phyloP scores from a whole-genome alignment of 2,113 vertebrate species.

The Malaclemys terrapin region DNA sequence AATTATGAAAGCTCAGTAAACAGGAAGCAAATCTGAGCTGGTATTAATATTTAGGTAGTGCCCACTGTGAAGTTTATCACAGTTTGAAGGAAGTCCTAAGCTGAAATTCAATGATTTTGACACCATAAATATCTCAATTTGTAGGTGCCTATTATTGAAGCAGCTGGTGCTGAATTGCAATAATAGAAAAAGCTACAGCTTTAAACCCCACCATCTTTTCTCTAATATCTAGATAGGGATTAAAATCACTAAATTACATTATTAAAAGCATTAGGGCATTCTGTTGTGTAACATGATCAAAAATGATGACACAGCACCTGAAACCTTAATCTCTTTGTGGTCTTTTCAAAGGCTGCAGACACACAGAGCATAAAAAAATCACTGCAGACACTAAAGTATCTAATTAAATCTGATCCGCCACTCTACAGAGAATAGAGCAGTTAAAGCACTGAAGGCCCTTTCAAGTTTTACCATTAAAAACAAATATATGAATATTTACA shows the following conservation, averaged over 20 bases:
- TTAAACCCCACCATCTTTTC: not conserved
- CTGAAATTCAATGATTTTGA: slow-evolving; percentile 3
- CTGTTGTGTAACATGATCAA: slow-evolving; percentile 58
- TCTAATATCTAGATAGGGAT: slow-evolving; percentile 32
- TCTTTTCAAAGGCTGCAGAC: slow-evolving; percentile 42
- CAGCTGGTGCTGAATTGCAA: slow-evolving; percentile 5
- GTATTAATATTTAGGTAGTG: not conserved
- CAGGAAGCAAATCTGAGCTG: not conserved
- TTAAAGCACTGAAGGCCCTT: slow-evolving; percentile 11
- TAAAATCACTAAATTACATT: slow-evolving; percentile 45
- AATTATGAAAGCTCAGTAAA: not conserved
- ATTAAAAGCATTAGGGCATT: slow-evolving; percentile 59
- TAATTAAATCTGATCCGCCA: slow-evolving; percentile 59
- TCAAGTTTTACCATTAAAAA: not conserved
- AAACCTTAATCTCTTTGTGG: slow-evolving; percentile 59
- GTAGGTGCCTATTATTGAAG: slow-evolving; percentile 4
- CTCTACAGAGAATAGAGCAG: slow-evolving; percentile 43
- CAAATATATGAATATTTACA: not conserved
- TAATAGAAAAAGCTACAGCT: slow-evolving; percentile 1
- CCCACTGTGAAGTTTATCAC: not conserved
- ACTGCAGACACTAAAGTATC: slow-evolving; percentile 44
- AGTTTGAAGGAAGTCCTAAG: not conserved
- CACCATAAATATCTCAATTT: not conserved
- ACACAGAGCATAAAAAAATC: not conserved
- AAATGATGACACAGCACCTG: slow-evolving; percentile 54